Percentiles rank a stretch among this genome's conserved stretches.
Conservation (phyloP, 2,797 vertebrate genomes). For the Meda fulgida region DNA sequence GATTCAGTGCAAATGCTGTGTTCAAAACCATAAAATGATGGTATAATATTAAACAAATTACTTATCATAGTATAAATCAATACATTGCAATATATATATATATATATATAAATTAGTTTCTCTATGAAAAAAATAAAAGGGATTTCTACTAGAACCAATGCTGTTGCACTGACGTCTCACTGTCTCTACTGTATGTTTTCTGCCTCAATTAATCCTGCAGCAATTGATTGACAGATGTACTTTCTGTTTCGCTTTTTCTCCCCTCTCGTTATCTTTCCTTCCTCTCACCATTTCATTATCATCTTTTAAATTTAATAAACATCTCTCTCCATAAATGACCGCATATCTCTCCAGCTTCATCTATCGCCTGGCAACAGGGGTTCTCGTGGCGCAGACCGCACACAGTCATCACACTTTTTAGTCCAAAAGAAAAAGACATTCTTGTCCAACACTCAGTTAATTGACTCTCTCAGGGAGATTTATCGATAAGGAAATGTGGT, state of each 20-base stretch:
- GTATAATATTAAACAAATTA: not conserved
- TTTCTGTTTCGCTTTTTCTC: slow-evolving; percentile 6
- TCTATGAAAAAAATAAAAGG: not conserved
- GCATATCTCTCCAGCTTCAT: slow-evolving; percentile 23
- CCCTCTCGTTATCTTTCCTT: slow-evolving; percentile 7
- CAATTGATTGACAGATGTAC: slow-evolving; percentile 29
- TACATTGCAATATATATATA: not conserved
- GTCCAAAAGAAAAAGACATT: slow-evolving; percentile 7
- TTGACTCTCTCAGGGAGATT: slow-evolving; percentile 58
- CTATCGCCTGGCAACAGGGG: slow-evolving; percentile 22
- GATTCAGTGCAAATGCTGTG: not conserved
- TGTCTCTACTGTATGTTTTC: slow-evolving; percentile 11
- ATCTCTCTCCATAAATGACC: slow-evolving; percentile 25
- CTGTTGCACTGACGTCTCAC: not conserved
- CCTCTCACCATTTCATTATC: slow-evolving; percentile 34
- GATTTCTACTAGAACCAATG: not conserved
- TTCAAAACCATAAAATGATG: not conserved
- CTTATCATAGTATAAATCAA: not conserved
- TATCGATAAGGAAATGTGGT: slow-evolving; percentile 61
- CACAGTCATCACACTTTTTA: slow-evolving; percentile 39
- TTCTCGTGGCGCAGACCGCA: not conserved
- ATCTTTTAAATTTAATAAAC: slow-evolving; percentile 44
- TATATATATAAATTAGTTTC: no score
- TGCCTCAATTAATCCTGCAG: slow-evolving; percentile 20
- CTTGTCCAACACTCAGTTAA: slow-evolving; percentile 52